phyloP scores from a whole-genome alignment of 2,797 vertebrate genomes.

The Onychomys leucogaster region DNA sequence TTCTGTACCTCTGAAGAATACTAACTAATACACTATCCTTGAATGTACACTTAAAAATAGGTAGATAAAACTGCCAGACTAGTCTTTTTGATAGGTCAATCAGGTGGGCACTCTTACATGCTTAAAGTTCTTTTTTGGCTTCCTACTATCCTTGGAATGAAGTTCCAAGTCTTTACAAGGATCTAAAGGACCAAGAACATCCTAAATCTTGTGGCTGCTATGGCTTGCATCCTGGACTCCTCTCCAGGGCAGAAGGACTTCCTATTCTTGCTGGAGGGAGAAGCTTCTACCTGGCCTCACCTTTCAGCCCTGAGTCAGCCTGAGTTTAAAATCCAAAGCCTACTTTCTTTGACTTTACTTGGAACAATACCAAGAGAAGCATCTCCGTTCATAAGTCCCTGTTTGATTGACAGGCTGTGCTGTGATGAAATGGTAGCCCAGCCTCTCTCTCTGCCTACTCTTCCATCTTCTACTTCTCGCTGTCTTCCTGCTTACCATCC shows the following conservation, averaged over 20 bases:
- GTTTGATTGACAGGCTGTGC: not conserved
- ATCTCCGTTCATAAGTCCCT: not conserved
- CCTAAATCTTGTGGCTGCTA: not conserved
- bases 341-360: not conserved
- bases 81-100: constrained; percentile 3
- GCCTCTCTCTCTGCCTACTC: not conserved
- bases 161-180: constrained; percentile 9
- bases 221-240: not conserved
- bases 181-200: not conserved
- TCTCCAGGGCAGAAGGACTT: not conserved
- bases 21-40: not conserved
- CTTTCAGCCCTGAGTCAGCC: not conserved
- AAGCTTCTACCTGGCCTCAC: no score
- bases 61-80: no score
- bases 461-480: not conserved
- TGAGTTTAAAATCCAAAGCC: not conserved
- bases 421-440: not conserved
- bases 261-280: not conserved
- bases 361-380: not conserved
- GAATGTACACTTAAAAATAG: not conserved
- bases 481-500: not conserved
- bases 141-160: not conserved
- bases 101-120: not conserved
- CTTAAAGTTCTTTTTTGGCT: constrained; percentile 23
- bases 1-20: not conserved